Percentiles rank a stretch among this genome's conserved stretches.
phyloP scores from a whole-genome alignment of 2,113 vertebrate species.

The Telmatochromis sp. region DNA sequence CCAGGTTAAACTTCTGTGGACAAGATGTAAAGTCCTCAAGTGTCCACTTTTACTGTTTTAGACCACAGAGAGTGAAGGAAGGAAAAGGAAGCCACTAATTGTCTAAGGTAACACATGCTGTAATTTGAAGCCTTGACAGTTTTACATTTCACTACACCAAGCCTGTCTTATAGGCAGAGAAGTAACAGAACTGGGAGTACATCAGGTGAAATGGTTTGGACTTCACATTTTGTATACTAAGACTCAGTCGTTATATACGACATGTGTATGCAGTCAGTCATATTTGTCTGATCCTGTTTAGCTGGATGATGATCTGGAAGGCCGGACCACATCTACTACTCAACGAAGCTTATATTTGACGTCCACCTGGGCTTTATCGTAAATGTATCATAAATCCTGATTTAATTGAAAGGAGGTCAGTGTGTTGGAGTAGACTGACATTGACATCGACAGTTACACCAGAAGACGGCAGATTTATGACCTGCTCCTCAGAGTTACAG shows the following conservation, averaged over 20 bases:
- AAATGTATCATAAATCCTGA: slow-evolving; percentile 53
- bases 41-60: not conserved
- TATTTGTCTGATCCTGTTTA: slow-evolving; percentile 33
- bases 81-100: not conserved
- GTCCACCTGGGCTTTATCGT: slow-evolving; percentile 40
- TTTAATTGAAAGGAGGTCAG: slow-evolving; percentile 40
- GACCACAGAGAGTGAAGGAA: not conserved
- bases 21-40: not conserved
- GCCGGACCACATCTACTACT: slow-evolving; percentile 13
- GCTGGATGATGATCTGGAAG: slow-evolving; percentile 14
- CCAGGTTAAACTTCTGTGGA: not conserved
- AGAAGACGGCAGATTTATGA: slow-evolving; percentile 35
- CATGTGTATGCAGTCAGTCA: not conserved
- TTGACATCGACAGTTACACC: slow-evolving; percentile 21
- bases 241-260: not conserved
- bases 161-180: not conserved
- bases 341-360: slow-evolving; percentile 32
- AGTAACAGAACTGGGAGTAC: not conserved
- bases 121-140: not conserved
- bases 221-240: not conserved
- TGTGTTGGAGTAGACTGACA: slow-evolving; percentile 47
- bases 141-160: not conserved
- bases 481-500: not conserved
- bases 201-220: not conserved
- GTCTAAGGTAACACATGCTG: not conserved